phyloP scores from a whole-genome alignment of 1,140 invertebrate genomes.

The Caenorhabditis briggsae region DNA sequence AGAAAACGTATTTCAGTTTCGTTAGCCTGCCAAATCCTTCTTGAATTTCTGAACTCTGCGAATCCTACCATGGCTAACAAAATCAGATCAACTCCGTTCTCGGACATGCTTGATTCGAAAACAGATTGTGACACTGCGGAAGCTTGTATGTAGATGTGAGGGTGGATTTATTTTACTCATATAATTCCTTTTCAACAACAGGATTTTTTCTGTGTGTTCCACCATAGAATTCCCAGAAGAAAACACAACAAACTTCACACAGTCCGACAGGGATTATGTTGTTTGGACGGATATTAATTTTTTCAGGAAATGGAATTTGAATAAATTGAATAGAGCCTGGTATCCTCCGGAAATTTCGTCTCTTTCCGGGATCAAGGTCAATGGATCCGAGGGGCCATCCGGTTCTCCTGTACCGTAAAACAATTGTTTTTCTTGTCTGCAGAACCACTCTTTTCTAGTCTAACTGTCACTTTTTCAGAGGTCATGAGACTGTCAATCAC shows the following conservation, averaged over 20 bases:
- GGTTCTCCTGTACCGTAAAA: too few relatives aligned
- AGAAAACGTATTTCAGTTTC: too few relatives aligned
- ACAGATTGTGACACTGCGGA: not conserved
- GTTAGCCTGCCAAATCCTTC: too few relatives aligned
- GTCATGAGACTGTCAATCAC: constrained; percentile 41
- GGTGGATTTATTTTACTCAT: not conserved
- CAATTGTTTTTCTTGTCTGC: too few relatives aligned
- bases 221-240: not conserved
- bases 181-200: not conserved
- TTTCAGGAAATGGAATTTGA: not conserved
- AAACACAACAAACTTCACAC: not conserved
- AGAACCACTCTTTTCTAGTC: not conserved
- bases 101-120: not conserved
- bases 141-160: not conserved
- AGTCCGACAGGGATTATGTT: not conserved
- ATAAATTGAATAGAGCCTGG: not conserved
- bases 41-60: too few relatives aligned
- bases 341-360: constrained; percentile 1
- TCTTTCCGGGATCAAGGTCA: not conserved
- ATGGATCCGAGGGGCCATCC: not conserved
- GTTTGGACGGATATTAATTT: not conserved
- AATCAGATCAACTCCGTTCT: not conserved
- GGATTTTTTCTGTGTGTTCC: not conserved
- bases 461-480: not conserved
- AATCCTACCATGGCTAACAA: too few relatives aligned